Percentiles rank a stretch among this genome's conserved stretches.
phyloP scores from a whole-genome alignment of 1,140 invertebrate genomes.

The Oedothorax gibbosus region DNA sequence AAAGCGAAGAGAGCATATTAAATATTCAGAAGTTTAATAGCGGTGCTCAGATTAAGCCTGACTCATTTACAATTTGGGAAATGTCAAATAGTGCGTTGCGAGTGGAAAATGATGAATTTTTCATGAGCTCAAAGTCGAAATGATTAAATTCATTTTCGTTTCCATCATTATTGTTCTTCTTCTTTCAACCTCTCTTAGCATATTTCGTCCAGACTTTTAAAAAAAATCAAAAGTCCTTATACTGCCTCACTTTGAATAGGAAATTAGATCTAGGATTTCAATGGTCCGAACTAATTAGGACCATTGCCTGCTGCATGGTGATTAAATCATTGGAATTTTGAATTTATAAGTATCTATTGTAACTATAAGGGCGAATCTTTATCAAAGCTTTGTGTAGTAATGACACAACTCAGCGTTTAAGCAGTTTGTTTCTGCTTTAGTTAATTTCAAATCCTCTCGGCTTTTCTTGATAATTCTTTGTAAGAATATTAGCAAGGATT shows the following conservation, averaged over 20 bases:
- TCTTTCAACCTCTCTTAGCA: not conserved
- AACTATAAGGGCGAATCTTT: too few species aligned
- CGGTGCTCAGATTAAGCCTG: constrained; percentile 35
- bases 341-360: constrained; percentile 16
- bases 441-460: too few species aligned
- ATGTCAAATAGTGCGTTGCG: constrained; percentile 42
- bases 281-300: constrained; percentile 34
- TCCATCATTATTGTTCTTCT: constrained; percentile 29
- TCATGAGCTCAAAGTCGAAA: constrained; percentile 38
- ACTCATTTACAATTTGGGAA: constrained; percentile 52
- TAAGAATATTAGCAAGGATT: too few species aligned
- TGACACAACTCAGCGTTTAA: too few species aligned
- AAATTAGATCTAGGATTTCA: constrained; percentile 18
- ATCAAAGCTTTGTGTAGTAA: too few species aligned
- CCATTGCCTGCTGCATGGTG: not conserved
- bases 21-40: constrained; percentile 51
- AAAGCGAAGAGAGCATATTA: constrained; percentile 26
- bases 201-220: constrained; percentile 6
- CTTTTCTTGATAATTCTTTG: too few species aligned
- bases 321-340: constrained; percentile 31
- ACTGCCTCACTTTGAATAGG: constrained; percentile 20
- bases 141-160: constrained; percentile 35
- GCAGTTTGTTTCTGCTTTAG: too few species aligned
- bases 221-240: constrained; percentile 14
- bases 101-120: constrained; percentile 39